Percentiles rank a stretch among this genome's conserved stretches.
These are phyloP conservation scores for Pluvialis apricaria DNA, from an alignment of 2,113 vertebrate species.

Conservation along the genomic window DNA sequence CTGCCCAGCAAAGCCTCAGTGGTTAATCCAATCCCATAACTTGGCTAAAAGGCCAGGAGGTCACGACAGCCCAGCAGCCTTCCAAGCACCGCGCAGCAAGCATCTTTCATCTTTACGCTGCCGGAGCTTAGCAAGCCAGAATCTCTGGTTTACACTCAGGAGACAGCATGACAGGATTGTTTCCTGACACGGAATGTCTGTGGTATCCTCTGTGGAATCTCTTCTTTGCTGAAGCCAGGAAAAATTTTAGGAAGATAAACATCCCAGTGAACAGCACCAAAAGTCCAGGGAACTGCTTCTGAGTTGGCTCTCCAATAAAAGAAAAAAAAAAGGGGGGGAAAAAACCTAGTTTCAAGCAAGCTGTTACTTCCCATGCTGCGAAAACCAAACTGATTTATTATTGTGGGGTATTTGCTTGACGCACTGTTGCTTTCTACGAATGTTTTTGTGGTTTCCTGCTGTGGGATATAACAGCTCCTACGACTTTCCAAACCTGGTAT, in stretches of 20 bases:
- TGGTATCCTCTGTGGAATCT: background rate
- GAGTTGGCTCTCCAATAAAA: background rate
- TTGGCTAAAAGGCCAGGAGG: background rate
- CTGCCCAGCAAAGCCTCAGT: background rate
- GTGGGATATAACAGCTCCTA: background rate
- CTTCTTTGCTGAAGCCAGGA: background rate
- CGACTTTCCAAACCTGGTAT: background rate
- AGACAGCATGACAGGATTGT: accelerated
- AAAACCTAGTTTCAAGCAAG: background rate
- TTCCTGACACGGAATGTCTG: background rate
- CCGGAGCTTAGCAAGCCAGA: background rate
- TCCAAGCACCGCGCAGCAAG: background rate
- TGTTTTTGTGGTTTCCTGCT: background rate
- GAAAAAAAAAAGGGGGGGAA: too few species aligned
- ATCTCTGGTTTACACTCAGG: background rate
- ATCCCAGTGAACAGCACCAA: background rate
- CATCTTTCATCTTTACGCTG: background rate
- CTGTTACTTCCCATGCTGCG: background rate
- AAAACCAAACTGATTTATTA: accelerated
- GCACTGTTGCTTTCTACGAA: background rate
- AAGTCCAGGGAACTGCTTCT: background rate
- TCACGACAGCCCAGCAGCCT: background rate
- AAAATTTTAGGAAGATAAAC: background rate
- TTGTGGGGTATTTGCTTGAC: background rate
- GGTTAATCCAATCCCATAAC: background rate